These are phyloP conservation scores for Chalcosyrphus nemorum DNA, from an alignment of 2,888 invertebrate species.

Conservation along the genomic window DNA sequence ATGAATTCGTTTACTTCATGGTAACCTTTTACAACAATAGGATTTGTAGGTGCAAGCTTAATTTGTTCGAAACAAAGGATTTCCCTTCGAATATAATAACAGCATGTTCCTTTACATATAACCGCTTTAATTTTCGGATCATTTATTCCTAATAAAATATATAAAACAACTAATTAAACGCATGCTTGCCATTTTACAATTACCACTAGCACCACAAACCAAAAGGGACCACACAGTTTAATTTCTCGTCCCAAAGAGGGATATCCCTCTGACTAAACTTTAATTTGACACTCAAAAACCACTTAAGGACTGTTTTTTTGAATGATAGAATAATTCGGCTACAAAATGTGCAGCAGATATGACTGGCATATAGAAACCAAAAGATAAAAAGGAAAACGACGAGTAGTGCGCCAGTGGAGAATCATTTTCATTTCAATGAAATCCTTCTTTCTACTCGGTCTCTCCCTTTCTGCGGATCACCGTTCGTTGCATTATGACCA, in stretches of 20 bases:
- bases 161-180: slow-evolving; percentile 65
- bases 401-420: slow-evolving; percentile 25
- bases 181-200: slow-evolving; percentile 34
- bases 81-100: too few species aligned
- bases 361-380: neutral
- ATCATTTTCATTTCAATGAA: slow-evolving; percentile 67
- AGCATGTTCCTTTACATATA: too few species aligned
- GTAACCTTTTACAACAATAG: too few species aligned
- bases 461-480: slow-evolving; percentile 51
- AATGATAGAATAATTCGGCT: slow-evolving; percentile 58
- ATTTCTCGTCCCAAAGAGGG: slow-evolving; percentile 9
- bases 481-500: slow-evolving; percentile 68
- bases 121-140: slow-evolving; percentile 39
- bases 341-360: slow-evolving; percentile 52
- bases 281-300: slow-evolving; percentile 66
- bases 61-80: too few species aligned
- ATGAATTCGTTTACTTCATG: too few species aligned
- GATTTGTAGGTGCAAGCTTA: too few species aligned
- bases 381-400: neutral
- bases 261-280: slow-evolving; percentile 29
- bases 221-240: slow-evolving; percentile 33
- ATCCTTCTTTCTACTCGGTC: slow-evolving; percentile 34
- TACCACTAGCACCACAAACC: slow-evolving; percentile 14
- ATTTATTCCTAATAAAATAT: slow-evolving; percentile 67
- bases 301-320: slow-evolving; percentile 70